phyloP scores from a whole-genome alignment of 2,888 invertebrate species.

The Chrysodeixis includens region DNA sequence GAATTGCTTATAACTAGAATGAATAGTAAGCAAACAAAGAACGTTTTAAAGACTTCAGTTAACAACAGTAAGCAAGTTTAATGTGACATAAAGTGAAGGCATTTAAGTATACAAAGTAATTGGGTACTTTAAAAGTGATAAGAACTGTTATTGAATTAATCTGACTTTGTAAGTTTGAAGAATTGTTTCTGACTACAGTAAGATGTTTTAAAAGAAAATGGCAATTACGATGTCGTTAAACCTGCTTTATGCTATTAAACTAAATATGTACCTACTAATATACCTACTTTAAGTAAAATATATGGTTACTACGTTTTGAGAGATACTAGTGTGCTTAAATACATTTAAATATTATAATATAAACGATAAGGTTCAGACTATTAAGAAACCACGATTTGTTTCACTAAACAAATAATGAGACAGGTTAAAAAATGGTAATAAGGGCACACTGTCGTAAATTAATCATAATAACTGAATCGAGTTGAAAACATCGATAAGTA shows the following conservation, averaged over 20 bases:
- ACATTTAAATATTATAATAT: not conserved
- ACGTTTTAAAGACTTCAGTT: conserved; percentile 54
- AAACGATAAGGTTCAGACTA: not conserved
- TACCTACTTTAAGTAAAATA: too few relatives aligned
- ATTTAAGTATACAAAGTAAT: not conserved
- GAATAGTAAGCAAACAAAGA: conserved; percentile 56
- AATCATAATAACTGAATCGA: conserved; percentile 24
- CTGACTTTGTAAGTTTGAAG: not conserved
- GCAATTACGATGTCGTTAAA: not conserved
- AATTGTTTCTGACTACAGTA: not conserved
- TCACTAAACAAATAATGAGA: not conserved
- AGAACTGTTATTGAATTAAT: not conserved
- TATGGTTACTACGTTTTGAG: not conserved
- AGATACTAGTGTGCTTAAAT: not conserved
- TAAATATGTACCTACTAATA: too few relatives aligned
- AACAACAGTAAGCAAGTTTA: not conserved
- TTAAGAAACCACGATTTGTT: not conserved
- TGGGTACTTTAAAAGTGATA: not conserved
- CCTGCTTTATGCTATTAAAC: not conserved
- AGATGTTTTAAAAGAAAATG: not conserved
- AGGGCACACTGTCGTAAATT: conserved; percentile 16
- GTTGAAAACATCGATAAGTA: conserved; percentile 54
- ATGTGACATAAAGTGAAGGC: not conserved
- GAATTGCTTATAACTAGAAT: conserved; percentile 62
- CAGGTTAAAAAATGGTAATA: not conserved